Base-by-base conservation (phyloP, 2,888 invertebrate genomes). In the Nomada fabriciana region DNA sequence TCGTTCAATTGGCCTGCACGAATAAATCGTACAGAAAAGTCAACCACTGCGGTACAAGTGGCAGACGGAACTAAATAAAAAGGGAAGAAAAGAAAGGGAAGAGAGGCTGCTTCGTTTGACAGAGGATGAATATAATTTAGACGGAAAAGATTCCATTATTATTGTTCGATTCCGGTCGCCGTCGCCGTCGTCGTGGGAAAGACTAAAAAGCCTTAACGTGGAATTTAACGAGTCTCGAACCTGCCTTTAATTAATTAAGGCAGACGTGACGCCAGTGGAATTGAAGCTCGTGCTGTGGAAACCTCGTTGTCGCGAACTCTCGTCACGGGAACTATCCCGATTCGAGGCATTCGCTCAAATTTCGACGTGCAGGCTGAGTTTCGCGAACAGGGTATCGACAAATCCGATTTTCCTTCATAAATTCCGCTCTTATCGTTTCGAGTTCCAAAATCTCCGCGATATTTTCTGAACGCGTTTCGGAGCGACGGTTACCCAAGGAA, bases 241-340 rank as follows among this genome's bases (percentile, higher is more conserved):
- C 85, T 79, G 82, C 79, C 61, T 85, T 82, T 82, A 85, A 85
- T 85, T 85, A 85, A 85, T 85, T 85, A 84, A 85, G 76, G 68
- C 84, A 82, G 84, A 84, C 85, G 84, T 71, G 85, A 85, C 84
- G 85, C 85, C 84, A 76, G 65, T 64, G 71, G 84, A 84, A 85
- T 84, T 81, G 84, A 81, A 81, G 73, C 79, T 71, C 64, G 61
- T 63, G 76, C 47, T 68, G 72, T 65, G 71, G 64, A 80, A 82
- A 82, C 71, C 71, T 80, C 71, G 82, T 76, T 72, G 75, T 68
- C 52, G 59, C 78, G 25, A 57, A 70, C 36, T 59, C 57, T 72
- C 75, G 71, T 77, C 76, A 55, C 64, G 60, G 52, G 25, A 67
- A 77, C 63, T 64, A 52, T 67, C 67, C 50, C 61, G 23, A 20